These are phyloP conservation scores for Nipponia nippon DNA, from an alignment of 2,113 vertebrate genomes.

Conservation along the genomic window DNA sequence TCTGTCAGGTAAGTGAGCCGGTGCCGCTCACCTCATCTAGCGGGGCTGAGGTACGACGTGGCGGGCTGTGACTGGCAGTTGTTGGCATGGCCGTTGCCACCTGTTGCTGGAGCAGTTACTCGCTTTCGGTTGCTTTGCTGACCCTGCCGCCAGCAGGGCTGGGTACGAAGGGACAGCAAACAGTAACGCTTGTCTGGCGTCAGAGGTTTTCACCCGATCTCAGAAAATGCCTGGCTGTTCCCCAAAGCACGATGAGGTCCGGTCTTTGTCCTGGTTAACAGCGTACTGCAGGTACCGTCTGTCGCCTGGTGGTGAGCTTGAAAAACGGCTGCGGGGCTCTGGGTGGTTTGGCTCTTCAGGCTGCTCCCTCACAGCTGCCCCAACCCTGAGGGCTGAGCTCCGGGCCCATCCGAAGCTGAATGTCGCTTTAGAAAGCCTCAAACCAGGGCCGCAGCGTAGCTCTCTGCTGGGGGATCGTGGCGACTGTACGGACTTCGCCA, in stretches of 20 bases:
- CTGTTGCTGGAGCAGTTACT: not conserved
- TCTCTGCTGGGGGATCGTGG: not conserved
- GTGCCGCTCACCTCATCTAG: not conserved
- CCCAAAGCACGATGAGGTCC: not conserved
- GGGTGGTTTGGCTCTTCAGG: not conserved
- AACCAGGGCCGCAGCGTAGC: not conserved
- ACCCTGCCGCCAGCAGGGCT: not conserved
- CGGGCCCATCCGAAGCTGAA: fast-evolving
- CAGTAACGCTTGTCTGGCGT: not conserved
- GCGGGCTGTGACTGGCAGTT: not conserved
- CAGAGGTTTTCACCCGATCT: not conserved
- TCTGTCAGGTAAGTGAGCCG: not conserved
- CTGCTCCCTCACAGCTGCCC: not conserved
- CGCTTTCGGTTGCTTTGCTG: not conserved
- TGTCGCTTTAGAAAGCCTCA: not conserved
- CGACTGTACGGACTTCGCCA: fast-evolving
- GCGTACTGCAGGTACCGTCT: fast-evolving
- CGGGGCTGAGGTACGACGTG: not conserved
- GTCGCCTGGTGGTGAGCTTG: fast-evolving
- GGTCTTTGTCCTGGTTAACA: too few species aligned
- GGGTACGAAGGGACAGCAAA: not conserved
- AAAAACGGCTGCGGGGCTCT: too few species aligned
- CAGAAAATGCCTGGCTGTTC: not conserved
- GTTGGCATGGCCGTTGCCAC: not conserved
- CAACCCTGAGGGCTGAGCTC: not conserved